Conservation (phyloP, 2,113 vertebrate species). For the Smithornis capensis region DNA sequence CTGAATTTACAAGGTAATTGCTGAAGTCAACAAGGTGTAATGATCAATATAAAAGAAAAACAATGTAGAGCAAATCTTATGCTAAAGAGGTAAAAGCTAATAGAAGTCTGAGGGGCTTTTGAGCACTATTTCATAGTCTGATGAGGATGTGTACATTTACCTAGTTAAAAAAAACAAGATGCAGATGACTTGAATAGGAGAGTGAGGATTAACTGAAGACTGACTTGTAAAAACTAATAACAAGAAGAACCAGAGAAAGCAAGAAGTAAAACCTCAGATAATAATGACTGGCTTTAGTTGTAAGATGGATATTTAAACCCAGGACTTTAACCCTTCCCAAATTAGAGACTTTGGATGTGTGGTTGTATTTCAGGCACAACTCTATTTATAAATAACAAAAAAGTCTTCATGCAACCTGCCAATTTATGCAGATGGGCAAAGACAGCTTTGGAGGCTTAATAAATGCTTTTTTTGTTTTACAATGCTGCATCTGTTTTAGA, state of each 20-base stretch:
- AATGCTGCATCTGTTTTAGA: constrained; percentile 46
- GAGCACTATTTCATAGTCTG: not conserved
- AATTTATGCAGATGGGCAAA: constrained; percentile 36
- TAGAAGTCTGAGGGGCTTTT: not conserved
- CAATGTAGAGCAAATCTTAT: not conserved
- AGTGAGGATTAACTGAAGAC: constrained; percentile 31
- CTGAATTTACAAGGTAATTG: not conserved
- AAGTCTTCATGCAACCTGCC: constrained; percentile 25
- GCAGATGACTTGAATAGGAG: constrained; percentile 22
- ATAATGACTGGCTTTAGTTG: not conserved
- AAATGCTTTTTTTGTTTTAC: constrained; percentile 8
- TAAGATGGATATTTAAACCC: not conserved
- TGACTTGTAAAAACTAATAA: not conserved
- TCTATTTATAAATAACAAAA: constrained; percentile 53
- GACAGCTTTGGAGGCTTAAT: constrained; percentile 17
- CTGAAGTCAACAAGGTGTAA: not conserved
- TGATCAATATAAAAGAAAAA: not conserved
- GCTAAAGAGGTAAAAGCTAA: not conserved
- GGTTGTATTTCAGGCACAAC: not conserved
- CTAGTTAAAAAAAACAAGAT: not conserved
- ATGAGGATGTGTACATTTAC: not conserved
- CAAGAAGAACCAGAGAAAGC: not conserved
- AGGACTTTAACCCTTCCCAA: constrained; percentile 19
- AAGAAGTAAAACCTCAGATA: constrained; percentile 37
- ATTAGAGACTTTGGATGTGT: not conserved